Percentiles rank a stretch among this genome's conserved stretches.
Evolutionary conservation across 2,797 vertebrate species (phyloP).

Genomic region (Crenuchus spilurus): DNA sequence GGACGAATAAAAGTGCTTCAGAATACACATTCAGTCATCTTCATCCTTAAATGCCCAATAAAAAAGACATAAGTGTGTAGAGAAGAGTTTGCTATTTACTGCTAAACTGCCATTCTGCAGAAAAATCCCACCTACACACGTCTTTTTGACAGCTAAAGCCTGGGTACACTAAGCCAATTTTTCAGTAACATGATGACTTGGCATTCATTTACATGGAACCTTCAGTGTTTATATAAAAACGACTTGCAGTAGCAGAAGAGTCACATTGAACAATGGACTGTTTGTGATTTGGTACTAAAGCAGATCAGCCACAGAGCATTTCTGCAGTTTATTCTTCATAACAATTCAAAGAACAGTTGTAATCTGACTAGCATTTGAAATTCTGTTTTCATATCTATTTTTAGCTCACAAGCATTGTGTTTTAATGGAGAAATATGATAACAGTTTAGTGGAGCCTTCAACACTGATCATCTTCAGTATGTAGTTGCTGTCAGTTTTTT

Average conservation of each 20-base stretch:
- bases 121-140: not conserved
- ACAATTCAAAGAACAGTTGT: not conserved
- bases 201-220: not conserved
- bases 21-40: too few species aligned
- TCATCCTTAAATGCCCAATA: not conserved
- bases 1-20: too few species aligned
- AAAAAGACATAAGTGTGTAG: too few species aligned
- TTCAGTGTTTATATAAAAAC: not conserved
- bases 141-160: not conserved
- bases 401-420: not conserved
- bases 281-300: not conserved
- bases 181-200: not conserved
- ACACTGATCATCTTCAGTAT: too few species aligned
- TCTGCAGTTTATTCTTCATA: not conserved
- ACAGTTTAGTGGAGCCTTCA: too few species aligned
- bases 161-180: not conserved
- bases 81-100: not conserved
- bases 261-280: not conserved
- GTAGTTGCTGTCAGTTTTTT: too few species aligned
- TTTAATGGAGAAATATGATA: not conserved
- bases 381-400: not conserved
- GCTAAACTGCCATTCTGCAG: not conserved
- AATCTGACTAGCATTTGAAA: not conserved
- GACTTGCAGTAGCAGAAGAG: not conserved
- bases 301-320: not conserved